Evolutionary conservation across 2,113 vertebrate genomes (phyloP).

Genomic region (Takifugu flavidus): DNA sequence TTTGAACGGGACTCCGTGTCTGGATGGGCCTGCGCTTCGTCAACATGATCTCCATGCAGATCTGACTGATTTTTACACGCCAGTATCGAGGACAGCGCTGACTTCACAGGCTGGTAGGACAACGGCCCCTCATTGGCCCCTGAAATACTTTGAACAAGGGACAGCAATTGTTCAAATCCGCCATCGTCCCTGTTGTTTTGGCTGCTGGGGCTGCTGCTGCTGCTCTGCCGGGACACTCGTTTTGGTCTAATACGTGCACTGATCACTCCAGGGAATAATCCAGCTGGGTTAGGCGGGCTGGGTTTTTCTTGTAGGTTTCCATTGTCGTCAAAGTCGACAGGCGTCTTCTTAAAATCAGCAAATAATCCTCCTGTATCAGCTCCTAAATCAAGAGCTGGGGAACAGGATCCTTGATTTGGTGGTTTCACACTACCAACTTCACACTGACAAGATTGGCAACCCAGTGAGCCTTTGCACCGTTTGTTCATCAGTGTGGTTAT

Average conservation of each 20-base stretch:
- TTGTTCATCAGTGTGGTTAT: conserved; percentile 23
- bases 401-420: too few species aligned
- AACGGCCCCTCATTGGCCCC: conserved; percentile 37
- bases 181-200: conserved; percentile 29
- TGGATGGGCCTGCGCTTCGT: not conserved
- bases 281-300: not conserved
- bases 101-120: conserved; percentile 50
- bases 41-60: not conserved
- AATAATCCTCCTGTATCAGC: not conserved
- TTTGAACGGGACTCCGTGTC: not conserved
- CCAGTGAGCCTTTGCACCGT: conserved; percentile 38
- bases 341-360: conserved; percentile 21
- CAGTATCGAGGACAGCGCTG: conserved; percentile 27
- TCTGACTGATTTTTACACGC: conserved; percentile 21
- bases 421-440: not conserved
- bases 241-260: conserved; percentile 65
- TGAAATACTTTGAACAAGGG: conserved; percentile 51
- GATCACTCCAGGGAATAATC: conserved; percentile 39
- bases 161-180: conserved; percentile 54
- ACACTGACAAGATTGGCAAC: conserved; percentile 25
- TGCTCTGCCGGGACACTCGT: conserved; percentile 42
- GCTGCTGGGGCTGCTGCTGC: conserved; percentile 33
- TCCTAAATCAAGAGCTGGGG: conserved; percentile 1
- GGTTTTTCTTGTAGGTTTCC: conserved; percentile 40
- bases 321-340: conserved; percentile 49